Evolutionary conservation across 1,140 invertebrate genomes (phyloP).

Genomic region (Atta cephalotes): DNA sequence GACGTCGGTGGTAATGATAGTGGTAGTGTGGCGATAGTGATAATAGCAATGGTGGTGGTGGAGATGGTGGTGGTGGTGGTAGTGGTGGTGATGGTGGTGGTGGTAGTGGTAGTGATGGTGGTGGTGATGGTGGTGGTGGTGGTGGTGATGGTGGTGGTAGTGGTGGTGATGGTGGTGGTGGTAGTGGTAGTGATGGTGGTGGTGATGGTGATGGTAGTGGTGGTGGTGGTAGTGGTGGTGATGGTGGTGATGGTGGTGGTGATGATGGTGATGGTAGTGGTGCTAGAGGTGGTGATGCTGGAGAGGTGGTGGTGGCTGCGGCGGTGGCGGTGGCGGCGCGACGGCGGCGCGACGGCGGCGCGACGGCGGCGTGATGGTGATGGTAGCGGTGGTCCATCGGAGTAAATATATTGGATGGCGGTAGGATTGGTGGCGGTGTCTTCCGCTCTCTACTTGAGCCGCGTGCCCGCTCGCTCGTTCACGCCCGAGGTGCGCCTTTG

Average conservation of each 20-base stretch:
- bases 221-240: constrained; percentile 46
- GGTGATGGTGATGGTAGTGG: constrained; percentile 66
- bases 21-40: constrained; percentile 66
- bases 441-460: constrained; percentile 85
- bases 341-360: constrained; percentile 26
- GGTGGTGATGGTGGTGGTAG: background rate
- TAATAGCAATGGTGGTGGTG: background rate
- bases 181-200: constrained; percentile 26
- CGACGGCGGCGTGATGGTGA: constrained; percentile 64
- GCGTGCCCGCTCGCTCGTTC: constrained; percentile 85
- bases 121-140: constrained; percentile 39
- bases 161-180: constrained; percentile 35
- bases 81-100: too few relatives aligned
- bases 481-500: constrained; percentile 85
- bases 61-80: too few relatives aligned
- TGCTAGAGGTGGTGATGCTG: constrained; percentile 34
- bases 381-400: constrained; percentile 82
- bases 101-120: too few relatives aligned
- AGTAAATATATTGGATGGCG: constrained; percentile 83
- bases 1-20: constrained; percentile 53
- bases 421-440: constrained; percentile 84
- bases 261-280: constrained; percentile 54
- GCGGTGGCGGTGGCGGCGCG: constrained; percentile 31
- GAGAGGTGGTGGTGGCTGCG: constrained; percentile 45
- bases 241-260: constrained; percentile 66